A percentile compares a stretch with the other conserved stretches of the same genome.
phyloP scores from a whole-genome alignment of 2,797 vertebrate species.

The Darevskia mixta region DNA sequence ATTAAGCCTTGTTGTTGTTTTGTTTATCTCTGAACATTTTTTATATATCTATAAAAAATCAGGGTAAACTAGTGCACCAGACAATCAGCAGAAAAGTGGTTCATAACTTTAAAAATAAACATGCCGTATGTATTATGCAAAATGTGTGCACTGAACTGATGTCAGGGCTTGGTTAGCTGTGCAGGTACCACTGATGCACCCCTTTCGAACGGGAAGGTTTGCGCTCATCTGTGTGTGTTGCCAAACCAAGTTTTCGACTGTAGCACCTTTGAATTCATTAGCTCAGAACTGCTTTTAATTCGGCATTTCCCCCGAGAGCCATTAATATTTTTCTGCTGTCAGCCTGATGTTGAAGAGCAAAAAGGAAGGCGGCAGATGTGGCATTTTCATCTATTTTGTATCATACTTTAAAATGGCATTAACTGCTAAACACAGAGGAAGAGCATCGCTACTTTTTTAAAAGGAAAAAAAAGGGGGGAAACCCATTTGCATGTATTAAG shows the following conservation, averaged over 20 bases:
- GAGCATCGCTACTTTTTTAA: constrained; percentile 68
- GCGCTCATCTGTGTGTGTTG: constrained; percentile 76
- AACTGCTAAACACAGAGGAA: constrained; percentile 66
- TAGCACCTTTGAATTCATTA: constrained; percentile 91
- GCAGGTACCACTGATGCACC: constrained; percentile 65
- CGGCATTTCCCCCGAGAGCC: constrained; percentile 88
- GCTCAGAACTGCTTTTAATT: constrained; percentile 91
- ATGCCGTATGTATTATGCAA: neutral
- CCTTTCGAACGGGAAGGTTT: constrained; percentile 69
- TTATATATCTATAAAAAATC: neutral
- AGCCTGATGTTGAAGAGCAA: constrained; percentile 83
- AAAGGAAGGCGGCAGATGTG: constrained; percentile 86
- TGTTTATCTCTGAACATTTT: constrained; percentile 14
- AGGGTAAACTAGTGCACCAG: neutral
- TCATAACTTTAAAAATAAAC: constrained; percentile 47
- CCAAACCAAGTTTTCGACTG: constrained; percentile 77
- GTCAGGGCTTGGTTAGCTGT: constrained; percentile 60
- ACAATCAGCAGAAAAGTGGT: constrained; percentile 31
- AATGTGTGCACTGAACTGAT: constrained; percentile 43
- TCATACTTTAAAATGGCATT: constrained; percentile 78
- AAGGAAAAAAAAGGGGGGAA: constrained; percentile 19
- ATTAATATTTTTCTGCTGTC: constrained; percentile 90
- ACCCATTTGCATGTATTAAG: constrained; percentile 75
- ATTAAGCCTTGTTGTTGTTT: neutral
- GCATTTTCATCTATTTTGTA: constrained; percentile 79